Evolutionary conservation across 2,797 vertebrate species (phyloP).

Genomic region (Sebastes paucispinis): DNA sequence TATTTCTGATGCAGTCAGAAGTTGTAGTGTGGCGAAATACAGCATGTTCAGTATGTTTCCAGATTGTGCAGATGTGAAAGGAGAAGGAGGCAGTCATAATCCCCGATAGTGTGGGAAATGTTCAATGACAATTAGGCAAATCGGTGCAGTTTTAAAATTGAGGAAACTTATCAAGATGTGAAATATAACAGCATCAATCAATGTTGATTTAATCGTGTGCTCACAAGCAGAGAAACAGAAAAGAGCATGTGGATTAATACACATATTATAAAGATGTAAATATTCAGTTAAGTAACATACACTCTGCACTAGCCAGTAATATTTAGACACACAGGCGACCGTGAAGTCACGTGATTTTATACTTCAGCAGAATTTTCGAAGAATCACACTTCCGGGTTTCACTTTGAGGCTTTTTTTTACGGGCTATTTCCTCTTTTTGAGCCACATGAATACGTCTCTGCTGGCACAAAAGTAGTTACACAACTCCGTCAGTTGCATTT

Average conservation of each 20-base stretch:
- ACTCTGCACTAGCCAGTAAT: not conserved
- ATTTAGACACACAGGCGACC: not conserved
- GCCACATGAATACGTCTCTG: not conserved
- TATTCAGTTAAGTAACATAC: not conserved
- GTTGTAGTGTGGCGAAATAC: not conserved
- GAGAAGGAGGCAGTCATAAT: not conserved
- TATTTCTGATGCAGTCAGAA: not conserved
- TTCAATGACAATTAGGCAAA: not conserved
- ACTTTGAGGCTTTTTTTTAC: not conserved
- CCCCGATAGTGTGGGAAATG: not conserved
- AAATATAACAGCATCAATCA: not conserved
- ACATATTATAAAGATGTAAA: not conserved
- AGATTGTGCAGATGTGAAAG: not conserved
- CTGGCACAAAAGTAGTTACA: not conserved
- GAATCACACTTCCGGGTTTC: not conserved
- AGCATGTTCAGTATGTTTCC: not conserved
- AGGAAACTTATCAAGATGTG: not conserved
- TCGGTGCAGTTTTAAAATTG: not conserved
- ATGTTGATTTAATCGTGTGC: not conserved
- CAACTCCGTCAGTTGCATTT: not conserved
- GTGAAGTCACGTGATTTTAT: not conserved
- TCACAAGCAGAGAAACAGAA: not conserved
- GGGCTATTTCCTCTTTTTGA: slow-evolving; percentile 6
- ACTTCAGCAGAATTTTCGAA: not conserved
- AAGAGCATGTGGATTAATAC: not conserved